Conservation (phyloP, 2,797 vertebrate genomes). For the Cygnus olor region DNA sequence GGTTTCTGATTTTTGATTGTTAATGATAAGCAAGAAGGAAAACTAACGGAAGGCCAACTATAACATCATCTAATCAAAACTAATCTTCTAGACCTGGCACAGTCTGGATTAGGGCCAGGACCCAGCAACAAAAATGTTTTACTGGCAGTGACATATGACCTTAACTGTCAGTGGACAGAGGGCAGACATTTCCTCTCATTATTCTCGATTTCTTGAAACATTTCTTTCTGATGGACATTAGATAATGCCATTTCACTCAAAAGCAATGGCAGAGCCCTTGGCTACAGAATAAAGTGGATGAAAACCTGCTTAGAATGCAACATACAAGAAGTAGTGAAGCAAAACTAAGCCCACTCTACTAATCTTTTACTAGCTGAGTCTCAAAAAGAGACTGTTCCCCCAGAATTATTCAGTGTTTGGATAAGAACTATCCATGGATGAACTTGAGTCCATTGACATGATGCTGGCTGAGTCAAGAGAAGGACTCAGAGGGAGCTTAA, state of each 20-base stretch:
- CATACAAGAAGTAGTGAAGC: neutral
- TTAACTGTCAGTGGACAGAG: conserved; percentile 17
- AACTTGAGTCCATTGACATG: neutral
- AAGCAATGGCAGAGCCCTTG: neutral
- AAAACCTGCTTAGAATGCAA: neutral
- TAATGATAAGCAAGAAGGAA: neutral
- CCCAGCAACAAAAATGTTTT: conserved; percentile 18
- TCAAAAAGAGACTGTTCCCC: neutral
- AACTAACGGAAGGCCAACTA: neutral
- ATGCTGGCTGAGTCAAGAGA: neutral
- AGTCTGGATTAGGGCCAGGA: conserved; percentile 50
- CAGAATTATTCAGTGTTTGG: neutral
- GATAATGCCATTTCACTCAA: conserved; percentile 30
- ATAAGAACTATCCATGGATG: neutral
- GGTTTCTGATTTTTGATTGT: conserved; percentile 4
- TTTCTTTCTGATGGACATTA: conserved; percentile 34
- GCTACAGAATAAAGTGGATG: neutral
- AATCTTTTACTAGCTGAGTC: neutral
- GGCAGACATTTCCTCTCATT: conserved; percentile 19
- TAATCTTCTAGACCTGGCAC: conserved; percentile 12
- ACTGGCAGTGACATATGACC: conserved; percentile 54
- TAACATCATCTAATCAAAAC: conserved; percentile 48
- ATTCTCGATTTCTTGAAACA: conserved; percentile 33
- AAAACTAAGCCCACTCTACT: neutral
- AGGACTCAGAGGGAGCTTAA: neutral